Conservation (phyloP, 2,888 invertebrate species). For the Trichopria drosophilae region DNA sequence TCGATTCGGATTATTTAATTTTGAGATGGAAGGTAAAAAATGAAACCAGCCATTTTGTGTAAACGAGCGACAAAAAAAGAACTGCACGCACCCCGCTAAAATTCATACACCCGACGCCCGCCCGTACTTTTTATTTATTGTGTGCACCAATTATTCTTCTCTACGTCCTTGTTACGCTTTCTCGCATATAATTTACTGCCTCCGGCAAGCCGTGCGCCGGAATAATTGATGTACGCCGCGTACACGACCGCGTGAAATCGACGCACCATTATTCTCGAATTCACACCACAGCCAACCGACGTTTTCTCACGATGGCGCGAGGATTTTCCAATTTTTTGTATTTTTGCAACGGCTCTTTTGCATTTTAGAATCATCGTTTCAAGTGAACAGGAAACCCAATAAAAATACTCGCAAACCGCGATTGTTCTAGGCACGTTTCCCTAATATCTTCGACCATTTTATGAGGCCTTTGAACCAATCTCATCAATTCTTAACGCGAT, state of each 20-base stretch:
- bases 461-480: too few relatives aligned
- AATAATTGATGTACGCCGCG: not conserved
- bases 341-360: too few relatives aligned
- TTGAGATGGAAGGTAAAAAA: constrained; percentile 8
- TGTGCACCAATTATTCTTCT: constrained; percentile 30
- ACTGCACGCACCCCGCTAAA: constrained; percentile 14
- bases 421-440: too few relatives aligned
- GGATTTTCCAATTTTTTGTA: too few relatives aligned
- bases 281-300: constrained; percentile 24
- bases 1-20: too few relatives aligned
- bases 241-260: constrained; percentile 30
- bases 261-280: constrained; percentile 41
- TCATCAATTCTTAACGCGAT: too few relatives aligned
- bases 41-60: constrained; percentile 14
- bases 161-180: constrained; percentile 24
- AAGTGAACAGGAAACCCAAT: too few relatives aligned
- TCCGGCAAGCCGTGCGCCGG: not conserved
- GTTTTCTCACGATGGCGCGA: constrained; percentile 41
- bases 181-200: constrained; percentile 28
- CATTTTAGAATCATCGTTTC: too few relatives aligned
- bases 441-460: too few relatives aligned
- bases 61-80: constrained; percentile 15
- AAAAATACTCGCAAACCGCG: too few relatives aligned
- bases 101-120: constrained; percentile 17
- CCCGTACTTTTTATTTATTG: constrained; percentile 28